Conservation (phyloP, 2,888 invertebrate genomes). For the Drosophila buzzatii region DNA sequence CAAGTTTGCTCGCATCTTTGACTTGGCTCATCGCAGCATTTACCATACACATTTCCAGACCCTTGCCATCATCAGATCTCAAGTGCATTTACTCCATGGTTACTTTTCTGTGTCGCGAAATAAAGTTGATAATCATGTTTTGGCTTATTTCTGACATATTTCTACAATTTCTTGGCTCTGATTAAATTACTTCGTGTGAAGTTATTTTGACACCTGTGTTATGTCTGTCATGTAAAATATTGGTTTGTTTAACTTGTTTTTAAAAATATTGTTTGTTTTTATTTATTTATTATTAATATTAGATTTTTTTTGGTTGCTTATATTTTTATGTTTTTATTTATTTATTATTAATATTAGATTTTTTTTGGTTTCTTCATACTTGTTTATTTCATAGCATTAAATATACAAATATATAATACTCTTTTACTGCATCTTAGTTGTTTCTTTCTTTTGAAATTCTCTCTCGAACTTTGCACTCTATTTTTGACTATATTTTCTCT, state of each 20-base stretch:
- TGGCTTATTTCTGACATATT: neutral
- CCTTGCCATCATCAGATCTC: neutral
- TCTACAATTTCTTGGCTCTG: neutral
- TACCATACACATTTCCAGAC: neutral
- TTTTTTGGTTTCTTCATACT: too few relatives aligned
- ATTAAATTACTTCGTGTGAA: neutral
- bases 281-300: neutral
- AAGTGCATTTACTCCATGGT: neutral
- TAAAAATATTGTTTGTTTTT: neutral
- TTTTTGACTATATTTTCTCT: too few relatives aligned
- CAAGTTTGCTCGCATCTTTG: slow-evolving; percentile 7
- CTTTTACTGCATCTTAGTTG: too few relatives aligned
- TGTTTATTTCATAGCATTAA: too few relatives aligned
- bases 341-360: too few relatives aligned
- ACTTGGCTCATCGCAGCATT: neutral
- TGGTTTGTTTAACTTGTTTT: neutral
- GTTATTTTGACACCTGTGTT: neutral
- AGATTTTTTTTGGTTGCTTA: too few relatives aligned
- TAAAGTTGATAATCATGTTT: neutral
- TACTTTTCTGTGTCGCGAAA: neutral
- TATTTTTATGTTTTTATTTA: too few relatives aligned
- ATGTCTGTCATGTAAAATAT: neutral
- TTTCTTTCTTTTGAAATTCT: too few relatives aligned
- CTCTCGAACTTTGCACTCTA: too few relatives aligned
- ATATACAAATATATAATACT: too few relatives aligned